Evolutionary conservation across 2,888 invertebrate species (phyloP).

Genomic region (Amiota minor): DNA sequence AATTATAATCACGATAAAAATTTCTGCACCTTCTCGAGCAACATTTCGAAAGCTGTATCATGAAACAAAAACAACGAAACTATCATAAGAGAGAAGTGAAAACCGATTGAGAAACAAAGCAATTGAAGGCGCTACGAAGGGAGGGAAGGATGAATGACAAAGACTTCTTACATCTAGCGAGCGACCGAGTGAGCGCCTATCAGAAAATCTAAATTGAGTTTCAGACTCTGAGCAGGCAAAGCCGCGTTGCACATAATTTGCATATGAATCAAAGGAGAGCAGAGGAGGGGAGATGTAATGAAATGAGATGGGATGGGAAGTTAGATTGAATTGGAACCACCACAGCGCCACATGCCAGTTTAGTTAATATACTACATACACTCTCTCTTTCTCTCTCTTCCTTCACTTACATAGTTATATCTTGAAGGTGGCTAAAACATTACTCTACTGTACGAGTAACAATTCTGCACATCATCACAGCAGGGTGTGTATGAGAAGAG

Average conservation of each 20-base stretch:
- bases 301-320: slow-evolving; percentile 27
- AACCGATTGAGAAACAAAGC: background rate
- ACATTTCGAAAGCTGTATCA: slow-evolving; percentile 12
- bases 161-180: background rate
- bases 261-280: slow-evolving; percentile 51
- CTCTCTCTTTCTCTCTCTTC: too few relatives aligned
- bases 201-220: slow-evolving; percentile 64
- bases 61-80: slow-evolving; percentile 30
- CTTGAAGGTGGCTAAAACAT: slow-evolving; percentile 15
- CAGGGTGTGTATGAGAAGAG: slow-evolving; percentile 66
- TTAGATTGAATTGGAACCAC: slow-evolving; percentile 58
- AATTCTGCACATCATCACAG: slow-evolving; percentile 33
- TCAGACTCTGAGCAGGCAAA: slow-evolving; percentile 41
- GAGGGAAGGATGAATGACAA: slow-evolving; percentile 43
- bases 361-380: slow-evolving; percentile 27
- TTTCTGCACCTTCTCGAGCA: slow-evolving; percentile 29
- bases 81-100: background rate
- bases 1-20: slow-evolving; percentile 43
- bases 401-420: slow-evolving; percentile 23
- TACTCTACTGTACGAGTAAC: slow-evolving; percentile 30
- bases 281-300: too few relatives aligned
- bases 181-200: slow-evolving; percentile 37
- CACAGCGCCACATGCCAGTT: slow-evolving; percentile 52
- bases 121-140: background rate
- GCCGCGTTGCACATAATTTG: slow-evolving; percentile 62